Conservation (phyloP, 2,888 invertebrate species). For the Xylocampa areola region DNA sequence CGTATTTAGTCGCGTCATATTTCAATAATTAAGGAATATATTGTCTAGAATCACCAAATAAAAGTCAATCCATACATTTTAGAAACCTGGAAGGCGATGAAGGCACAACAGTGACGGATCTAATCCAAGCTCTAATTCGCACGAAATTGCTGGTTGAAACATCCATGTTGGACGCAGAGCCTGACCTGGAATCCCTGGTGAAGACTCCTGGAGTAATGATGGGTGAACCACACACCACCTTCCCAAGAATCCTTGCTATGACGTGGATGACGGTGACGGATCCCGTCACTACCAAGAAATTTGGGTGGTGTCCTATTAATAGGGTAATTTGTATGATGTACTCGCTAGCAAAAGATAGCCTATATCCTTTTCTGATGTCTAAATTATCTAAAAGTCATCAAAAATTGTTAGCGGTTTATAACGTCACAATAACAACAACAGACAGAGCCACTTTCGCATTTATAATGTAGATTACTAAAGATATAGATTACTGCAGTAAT, state of each 20-base stretch:
- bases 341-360: too few relatives aligned
- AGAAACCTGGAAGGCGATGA: conserved; percentile 83
- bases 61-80: conserved; percentile 6
- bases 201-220: conserved; percentile 78
- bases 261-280: conserved; percentile 79
- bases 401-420: not conserved
- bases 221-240: conserved; percentile 80
- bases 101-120: conserved; percentile 68
- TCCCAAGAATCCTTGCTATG: conserved; percentile 78
- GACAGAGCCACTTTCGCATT: too few relatives aligned
- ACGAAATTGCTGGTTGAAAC: conserved; percentile 78
- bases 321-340: conserved; percentile 67
- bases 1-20: too few relatives aligned
- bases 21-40: too few relatives aligned
- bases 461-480: too few relatives aligned
- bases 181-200: conserved; percentile 76
- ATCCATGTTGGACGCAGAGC: conserved; percentile 75
- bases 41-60: too few relatives aligned
- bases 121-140: conserved; percentile 72
- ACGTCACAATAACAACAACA: too few relatives aligned
- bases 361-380: too few relatives aligned
- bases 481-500: too few relatives aligned
- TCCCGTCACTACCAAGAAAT: conserved; percentile 69
- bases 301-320: conserved; percentile 80
- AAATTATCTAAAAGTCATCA: too few relatives aligned